Evolutionary conservation across 2,797 vertebrate genomes (phyloP), one percentile per base, ranked within the genome.

Genomic region (Neosilurus mollespiculum): DNA sequence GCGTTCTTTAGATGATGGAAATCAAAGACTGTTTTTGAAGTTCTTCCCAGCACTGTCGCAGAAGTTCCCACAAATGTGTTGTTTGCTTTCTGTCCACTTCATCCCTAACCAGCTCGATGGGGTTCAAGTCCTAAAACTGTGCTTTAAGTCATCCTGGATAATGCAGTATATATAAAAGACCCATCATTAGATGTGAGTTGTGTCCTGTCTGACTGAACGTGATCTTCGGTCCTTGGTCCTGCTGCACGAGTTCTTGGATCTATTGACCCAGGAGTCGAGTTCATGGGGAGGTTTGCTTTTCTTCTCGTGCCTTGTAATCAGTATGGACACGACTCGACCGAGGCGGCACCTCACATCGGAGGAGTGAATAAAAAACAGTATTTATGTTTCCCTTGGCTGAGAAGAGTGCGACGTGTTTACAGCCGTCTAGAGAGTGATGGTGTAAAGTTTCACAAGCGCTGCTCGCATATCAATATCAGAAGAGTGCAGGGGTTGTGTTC

Each of bases 391-490:
- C 53, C 53, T 34, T 56, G 53, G 26, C 53, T 20, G 54, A 58
- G 72, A 34, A 20, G 26, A 75, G 26, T 4, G 20, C 0, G 73
- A 49, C 59, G 6, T 65, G 54, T 85, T 85, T 79, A 58, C 10
- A 53, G 37, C 34, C 1, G 26, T 53, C 24, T 9, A 6, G 79
- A 69, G 82, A 80, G 66, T 30, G 61, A 83, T 43, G 73, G 76
- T 62, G 73, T 54, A 58, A 64, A 72, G 79, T 65, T 71, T 81
- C 34, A 78, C 34, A 22, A 71, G 53, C 51, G 22, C 70, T 59
- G 22, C 30, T 43, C 16, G 49, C 67, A 85, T 71, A 73, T 81
- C 59, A 73, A 43, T 62, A 56, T 22, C 43, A 4, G 53, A 71
- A 78, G 51, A 30, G 43, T 26, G 18, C 26, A 56, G 69, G 10